These are phyloP conservation scores for Blennius ocellaris DNA, from an alignment of 2,113 vertebrate genomes.

Conservation along the genomic window DNA sequence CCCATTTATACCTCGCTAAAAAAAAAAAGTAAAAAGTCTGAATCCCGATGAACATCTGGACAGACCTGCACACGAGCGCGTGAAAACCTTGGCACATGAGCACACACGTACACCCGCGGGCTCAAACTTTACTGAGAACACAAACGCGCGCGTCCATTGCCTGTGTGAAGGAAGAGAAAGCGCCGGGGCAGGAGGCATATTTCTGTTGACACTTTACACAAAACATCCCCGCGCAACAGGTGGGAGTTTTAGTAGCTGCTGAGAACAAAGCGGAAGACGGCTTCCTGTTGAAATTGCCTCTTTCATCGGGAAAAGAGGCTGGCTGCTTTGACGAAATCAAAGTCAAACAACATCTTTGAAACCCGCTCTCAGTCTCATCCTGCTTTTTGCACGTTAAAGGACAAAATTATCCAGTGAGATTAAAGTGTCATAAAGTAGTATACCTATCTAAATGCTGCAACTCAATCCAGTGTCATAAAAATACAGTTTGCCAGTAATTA, in stretches of 20 bases:
- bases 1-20: slow-evolving; percentile 36
- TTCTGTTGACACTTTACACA: background rate
- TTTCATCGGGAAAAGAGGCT: slow-evolving; percentile 10
- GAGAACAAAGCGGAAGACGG: slow-evolving; percentile 18
- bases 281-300: slow-evolving; percentile 5
- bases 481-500: too few relatives aligned
- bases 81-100: background rate
- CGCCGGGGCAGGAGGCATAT: background rate
- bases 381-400: slow-evolving; percentile 3
- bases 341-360: slow-evolving; percentile 13
- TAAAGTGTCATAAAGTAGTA: slow-evolving; percentile 27
- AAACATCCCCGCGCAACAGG: slow-evolving; percentile 30
- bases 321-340: background rate
- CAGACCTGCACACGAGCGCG: slow-evolving; percentile 9
- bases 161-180: background rate
- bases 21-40: slow-evolving; percentile 6
- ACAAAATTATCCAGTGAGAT: slow-evolving; percentile 13
- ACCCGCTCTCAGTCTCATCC: slow-evolving; percentile 1
- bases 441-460: too few relatives aligned
- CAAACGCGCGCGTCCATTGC: background rate
- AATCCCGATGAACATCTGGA: slow-evolving; percentile 70
- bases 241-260: slow-evolving; percentile 17
- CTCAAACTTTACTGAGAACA: background rate
- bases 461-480: too few relatives aligned
- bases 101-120: background rate